Conservation (phyloP, 2,888 invertebrate species). For the Drosophila mercatorum region DNA sequence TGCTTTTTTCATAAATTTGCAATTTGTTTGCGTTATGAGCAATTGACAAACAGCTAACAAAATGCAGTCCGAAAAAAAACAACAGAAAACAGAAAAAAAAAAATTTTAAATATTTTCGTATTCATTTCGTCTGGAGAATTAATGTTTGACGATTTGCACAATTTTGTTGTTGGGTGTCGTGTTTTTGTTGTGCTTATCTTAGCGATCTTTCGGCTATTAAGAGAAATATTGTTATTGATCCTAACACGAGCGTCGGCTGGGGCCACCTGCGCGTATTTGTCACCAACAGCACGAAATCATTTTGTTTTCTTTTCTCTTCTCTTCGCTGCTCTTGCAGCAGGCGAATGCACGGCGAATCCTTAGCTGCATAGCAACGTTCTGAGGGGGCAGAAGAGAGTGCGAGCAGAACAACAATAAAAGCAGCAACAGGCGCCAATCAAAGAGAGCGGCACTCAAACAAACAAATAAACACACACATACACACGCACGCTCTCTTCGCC, state of each 20-base stretch:
- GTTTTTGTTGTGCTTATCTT: conserved; percentile 4
- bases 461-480: background rate
- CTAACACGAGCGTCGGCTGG: conserved; percentile 29
- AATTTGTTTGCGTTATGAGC: conserved; percentile 37
- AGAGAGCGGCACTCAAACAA: background rate
- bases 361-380: conserved; percentile 22
- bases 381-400: background rate
- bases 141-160: conserved; percentile 8
- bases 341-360: conserved; percentile 38
- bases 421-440: conserved; percentile 7
- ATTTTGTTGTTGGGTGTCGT: conserved; percentile 7
- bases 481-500: conserved; percentile 3
- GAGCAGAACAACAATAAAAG: conserved; percentile 6
- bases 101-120: conserved; percentile 1
- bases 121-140: conserved; percentile 13
- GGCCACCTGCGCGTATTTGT: conserved; percentile 38
- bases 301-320: background rate
- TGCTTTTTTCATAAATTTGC: conserved; percentile 23
- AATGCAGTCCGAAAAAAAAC: conserved; percentile 1
- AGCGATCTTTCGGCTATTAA: conserved; percentile 10
- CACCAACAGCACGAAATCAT: conserved; percentile 5
- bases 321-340: background rate
- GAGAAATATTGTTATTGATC: conserved; percentile 39
- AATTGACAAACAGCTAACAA: conserved; percentile 22
- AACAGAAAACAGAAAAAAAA: background rate